Evolutionary conservation across 2,113 vertebrate species (phyloP).

Genomic region (Chascanopsetta lugubris): DNA sequence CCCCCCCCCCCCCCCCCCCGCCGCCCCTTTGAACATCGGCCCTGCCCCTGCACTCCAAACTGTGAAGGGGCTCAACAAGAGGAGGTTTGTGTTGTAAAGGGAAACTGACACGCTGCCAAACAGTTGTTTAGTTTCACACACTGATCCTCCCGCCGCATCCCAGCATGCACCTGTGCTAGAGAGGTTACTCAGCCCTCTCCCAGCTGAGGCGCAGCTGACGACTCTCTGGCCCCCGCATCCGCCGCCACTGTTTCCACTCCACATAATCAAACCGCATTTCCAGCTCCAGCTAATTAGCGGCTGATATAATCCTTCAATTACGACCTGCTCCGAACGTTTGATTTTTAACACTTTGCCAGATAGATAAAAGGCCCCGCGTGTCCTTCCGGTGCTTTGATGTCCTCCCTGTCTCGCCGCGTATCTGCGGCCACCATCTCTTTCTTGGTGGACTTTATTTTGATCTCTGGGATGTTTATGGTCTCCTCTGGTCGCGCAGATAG

Average conservation of each 20-base stretch:
- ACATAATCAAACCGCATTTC: constrained; percentile 74
- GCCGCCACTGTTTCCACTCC: constrained; percentile 57
- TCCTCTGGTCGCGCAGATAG: constrained; percentile 63
- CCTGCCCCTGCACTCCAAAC: constrained; percentile 4
- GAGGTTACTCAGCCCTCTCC: constrained; percentile 68
- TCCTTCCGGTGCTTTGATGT: constrained; percentile 18
- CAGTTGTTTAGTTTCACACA: constrained; percentile 49
- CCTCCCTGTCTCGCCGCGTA: constrained; percentile 8
- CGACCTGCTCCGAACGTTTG: constrained; percentile 67
- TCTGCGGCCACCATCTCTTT: constrained; percentile 44
- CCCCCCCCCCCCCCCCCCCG: too few relatives aligned
- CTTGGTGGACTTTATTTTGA: constrained; percentile 48
- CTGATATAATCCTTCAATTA: constrained; percentile 73
- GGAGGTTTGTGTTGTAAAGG: constrained; percentile 29
- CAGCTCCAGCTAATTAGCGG: constrained; percentile 72
- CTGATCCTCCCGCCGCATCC: constrained; percentile 54
- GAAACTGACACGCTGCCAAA: constrained; percentile 33
- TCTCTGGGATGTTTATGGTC: constrained; percentile 52
- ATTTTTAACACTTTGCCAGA: constrained; percentile 59
- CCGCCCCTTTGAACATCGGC: too few relatives aligned
- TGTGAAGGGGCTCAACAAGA: background rate
- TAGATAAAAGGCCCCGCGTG: background rate
- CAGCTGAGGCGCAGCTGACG: constrained; percentile 80
- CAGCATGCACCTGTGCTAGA: constrained; percentile 75
- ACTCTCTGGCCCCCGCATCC: constrained; percentile 72